Evolutionary conservation across 2,113 vertebrate genomes (phyloP).

Genomic region (Hymenochirus boettgeri): DNA sequence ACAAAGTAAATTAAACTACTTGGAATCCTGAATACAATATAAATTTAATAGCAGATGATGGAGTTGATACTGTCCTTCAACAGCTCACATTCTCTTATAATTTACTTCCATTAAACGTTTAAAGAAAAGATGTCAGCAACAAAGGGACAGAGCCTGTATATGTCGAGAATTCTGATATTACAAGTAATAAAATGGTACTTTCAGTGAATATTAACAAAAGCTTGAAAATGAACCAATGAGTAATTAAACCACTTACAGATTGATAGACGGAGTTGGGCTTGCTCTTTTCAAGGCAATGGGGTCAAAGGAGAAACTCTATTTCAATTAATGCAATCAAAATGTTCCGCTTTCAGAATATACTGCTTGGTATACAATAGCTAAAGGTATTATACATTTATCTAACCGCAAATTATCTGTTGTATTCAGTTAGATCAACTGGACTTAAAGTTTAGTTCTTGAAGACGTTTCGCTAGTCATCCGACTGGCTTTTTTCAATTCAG

Average conservation of each 20-base stretch:
- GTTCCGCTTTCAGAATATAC: too few species aligned
- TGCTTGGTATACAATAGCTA: background rate
- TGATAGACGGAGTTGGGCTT: background rate
- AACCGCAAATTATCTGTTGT: too few species aligned
- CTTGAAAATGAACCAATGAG: conserved; percentile 23
- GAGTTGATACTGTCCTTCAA: conserved; percentile 40
- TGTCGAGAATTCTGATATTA: conserved; percentile 15
- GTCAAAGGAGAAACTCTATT: conserved; percentile 12
- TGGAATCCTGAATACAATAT: too few species aligned
- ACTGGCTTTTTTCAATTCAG: too few species aligned
- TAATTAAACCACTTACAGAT: conserved; percentile 11
- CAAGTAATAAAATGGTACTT: conserved; percentile 25
- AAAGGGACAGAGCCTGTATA: conserved; percentile 11
- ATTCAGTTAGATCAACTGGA: too few species aligned
- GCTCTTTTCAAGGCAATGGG: background rate
- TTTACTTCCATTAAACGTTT: conserved; percentile 50
- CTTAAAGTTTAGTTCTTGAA: too few species aligned
- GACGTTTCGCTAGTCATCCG: too few species aligned
- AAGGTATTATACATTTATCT: too few species aligned
- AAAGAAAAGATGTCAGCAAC: conserved; percentile 37
- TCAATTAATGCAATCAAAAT: conserved; percentile 5
- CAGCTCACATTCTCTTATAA: conserved; percentile 44
- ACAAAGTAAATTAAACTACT: too few species aligned
- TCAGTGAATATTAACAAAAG: background rate
- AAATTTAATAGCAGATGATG: too few species aligned